Percentiles rank a stretch among this genome's conserved stretches.
phyloP scores from a whole-genome alignment of 1,140 invertebrate genomes.

The Drosophila ercepeae region DNA sequence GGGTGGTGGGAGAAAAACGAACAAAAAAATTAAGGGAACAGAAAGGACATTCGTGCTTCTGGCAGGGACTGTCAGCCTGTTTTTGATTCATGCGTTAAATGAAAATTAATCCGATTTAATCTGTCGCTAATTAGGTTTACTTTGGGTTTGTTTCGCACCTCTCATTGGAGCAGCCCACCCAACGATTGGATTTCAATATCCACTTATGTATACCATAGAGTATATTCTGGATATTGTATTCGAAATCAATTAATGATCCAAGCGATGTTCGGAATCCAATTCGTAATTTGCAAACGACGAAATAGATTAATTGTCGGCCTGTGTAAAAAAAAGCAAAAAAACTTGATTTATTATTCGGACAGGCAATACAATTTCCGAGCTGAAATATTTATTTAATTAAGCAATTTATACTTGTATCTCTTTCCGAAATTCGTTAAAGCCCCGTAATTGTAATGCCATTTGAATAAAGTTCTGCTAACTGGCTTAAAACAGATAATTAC shows the following conservation, averaged over 20 bases:
- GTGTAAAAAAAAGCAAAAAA: conserved; percentile 4
- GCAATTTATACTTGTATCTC: conserved; percentile 17
- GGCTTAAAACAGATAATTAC: neutral
- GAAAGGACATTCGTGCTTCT: conserved; percentile 41
- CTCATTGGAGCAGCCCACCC: conserved; percentile 10
- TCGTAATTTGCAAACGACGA: conserved; percentile 31
- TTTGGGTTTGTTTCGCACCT: conserved; percentile 79
- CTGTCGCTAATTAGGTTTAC: conserved; percentile 82
- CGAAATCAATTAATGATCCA: conserved; percentile 43
- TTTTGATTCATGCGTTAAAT: conserved; percentile 81
- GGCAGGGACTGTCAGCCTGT: conserved; percentile 62
- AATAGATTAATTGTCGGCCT: conserved; percentile 39
- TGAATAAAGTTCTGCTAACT: neutral
- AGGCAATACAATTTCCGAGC: conserved; percentile 17
- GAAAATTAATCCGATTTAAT: conserved; percentile 83
- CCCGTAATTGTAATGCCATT: neutral
- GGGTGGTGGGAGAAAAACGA: neutral
- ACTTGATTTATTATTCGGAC: conserved; percentile 35
- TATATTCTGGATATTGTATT: conserved; percentile 19
- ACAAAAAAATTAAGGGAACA: neutral
- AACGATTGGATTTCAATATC: conserved; percentile 36
- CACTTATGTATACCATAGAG: conserved; percentile 1
- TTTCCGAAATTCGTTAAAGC: neutral
- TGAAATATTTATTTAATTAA: conserved; percentile 38
- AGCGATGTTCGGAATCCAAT: conserved; percentile 9